Percentiles rank a stretch among this genome's conserved stretches.
phyloP scores from a whole-genome alignment of 2,888 invertebrate genomes.

The Lasioglossum pauxillum region DNA sequence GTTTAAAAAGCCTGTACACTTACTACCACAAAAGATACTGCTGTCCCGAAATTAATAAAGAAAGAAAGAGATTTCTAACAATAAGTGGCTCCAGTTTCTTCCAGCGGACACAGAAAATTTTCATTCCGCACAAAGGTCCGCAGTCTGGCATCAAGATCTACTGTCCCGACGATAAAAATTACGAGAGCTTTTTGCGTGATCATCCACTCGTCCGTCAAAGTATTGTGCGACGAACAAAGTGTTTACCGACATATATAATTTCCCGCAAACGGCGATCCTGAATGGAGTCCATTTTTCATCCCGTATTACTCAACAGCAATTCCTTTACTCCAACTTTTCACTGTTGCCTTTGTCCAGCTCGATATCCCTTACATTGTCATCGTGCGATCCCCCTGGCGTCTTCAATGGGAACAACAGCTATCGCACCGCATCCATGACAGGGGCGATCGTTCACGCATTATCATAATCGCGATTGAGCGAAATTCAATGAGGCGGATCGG shows the following conservation, averaged over 20 bases:
- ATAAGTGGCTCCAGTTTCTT: background rate
- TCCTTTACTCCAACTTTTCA: constrained; percentile 1
- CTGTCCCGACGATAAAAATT: background rate
- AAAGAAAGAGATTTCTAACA: background rate
- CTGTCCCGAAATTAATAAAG: background rate
- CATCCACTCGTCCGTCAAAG: constrained; percentile 1
- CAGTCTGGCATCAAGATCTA: background rate
- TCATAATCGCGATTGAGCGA: constrained; percentile 74
- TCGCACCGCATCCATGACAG: constrained; percentile 34
- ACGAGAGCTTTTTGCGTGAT: background rate
- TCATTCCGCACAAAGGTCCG: background rate
- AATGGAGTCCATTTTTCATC: constrained; percentile 2
- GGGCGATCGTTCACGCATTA: constrained; percentile 72
- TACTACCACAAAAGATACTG: background rate
- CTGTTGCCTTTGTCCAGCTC: constrained; percentile 17
- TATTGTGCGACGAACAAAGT: background rate
- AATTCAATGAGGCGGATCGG: constrained; percentile 76
- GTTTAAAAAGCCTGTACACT: background rate
- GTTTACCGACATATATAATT: constrained; percentile 1
- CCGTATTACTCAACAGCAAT: constrained; percentile 4
- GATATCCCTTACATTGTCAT: constrained; percentile 32
- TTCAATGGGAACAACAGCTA: constrained; percentile 52
- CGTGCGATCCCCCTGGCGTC: constrained; percentile 15
- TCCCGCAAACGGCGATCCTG: background rate
- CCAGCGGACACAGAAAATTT: background rate